Base-by-base conservation (phyloP, 1,140 invertebrate genomes). In the Bombus turneri region DNA sequence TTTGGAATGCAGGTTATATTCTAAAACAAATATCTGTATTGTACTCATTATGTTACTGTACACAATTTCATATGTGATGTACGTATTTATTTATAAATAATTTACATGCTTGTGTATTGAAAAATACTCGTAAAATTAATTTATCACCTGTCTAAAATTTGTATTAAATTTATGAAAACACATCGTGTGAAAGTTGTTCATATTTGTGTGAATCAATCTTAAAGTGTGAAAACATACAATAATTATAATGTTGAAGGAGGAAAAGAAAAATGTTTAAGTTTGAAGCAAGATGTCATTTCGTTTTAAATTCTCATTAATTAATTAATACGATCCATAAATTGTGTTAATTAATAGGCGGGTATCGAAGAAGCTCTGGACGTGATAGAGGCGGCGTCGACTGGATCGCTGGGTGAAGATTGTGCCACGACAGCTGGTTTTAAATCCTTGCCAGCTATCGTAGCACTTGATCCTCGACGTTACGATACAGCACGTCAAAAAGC, bases 331-430 rank as follows among this genome's bases (percentile, higher is more conserved):
- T 15, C 4, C 1, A 43, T 12, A 41, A 31, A 22, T 28, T 34
- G 18, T 62, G 12, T 12, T 72, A 5, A 53, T 57, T 53, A 3
- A 31, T 62, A 85, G 91, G 47, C 71, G 39, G 95, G 96, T 92
- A 94, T 97, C 86, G 97, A 97, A 90, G 95, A 96, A 69, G 97
- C 97, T 15, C 93, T 97, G 87, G 96, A 96, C 64, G 95, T 96
- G 64, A 97, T 98, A 81, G 96, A 97, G 94, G 97, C 97, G 71
- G 97, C 97, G 86, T 96, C 97, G 59, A 96, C 96, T 2, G 96
- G 96, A 83, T 97, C 97, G 77, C 95, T 97, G 83, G 97, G 97
- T 10, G 95, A 96, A n/a, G 94, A 97, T 75, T 98, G 97, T 93
- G 96, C 97, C 82, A 97, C 96, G 13, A 96, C 96, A 91, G 95